Percentiles rank a stretch among this genome's conserved stretches.
phyloP scores from a whole-genome alignment of 2,888 invertebrate genomes.

The Diogma glabrata region DNA sequence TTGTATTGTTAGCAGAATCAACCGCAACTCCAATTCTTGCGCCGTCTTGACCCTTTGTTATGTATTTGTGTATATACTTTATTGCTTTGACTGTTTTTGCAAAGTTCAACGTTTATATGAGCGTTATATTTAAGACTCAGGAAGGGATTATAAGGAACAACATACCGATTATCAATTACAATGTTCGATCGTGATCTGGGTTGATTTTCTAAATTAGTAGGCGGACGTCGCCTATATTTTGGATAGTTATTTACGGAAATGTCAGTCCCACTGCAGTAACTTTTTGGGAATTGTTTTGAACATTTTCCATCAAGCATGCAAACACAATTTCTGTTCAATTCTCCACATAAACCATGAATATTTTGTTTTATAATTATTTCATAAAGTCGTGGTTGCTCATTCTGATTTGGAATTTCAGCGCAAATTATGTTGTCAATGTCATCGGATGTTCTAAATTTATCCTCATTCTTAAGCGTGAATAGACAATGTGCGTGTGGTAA shows the following conservation, averaged over 20 bases:
- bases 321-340: background rate
- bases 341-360: background rate
- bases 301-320: background rate
- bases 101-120: too few relatives aligned
- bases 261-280: background rate
- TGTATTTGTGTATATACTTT: too few relatives aligned
- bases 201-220: background rate
- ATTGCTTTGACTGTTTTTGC: background rate
- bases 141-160: background rate
- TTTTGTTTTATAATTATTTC: conserved; percentile 1
- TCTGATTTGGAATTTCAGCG: background rate
- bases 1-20: background rate
- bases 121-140: background rate
- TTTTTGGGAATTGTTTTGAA: background rate
- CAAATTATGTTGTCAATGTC: conserved; percentile 4
- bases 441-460: conserved; percentile 4
- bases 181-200: background rate
- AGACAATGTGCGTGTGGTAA: too few relatives aligned
- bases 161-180: background rate
- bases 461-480: conserved; percentile 1
- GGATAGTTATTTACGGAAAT: background rate
- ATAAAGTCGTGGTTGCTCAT: background rate
- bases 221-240: background rate
- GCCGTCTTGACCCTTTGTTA: background rate
- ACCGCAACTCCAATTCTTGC: background rate